These are phyloP conservation scores for Sebastiscus tertius DNA, from an alignment of 2,797 vertebrate species.

Conservation along the genomic window DNA sequence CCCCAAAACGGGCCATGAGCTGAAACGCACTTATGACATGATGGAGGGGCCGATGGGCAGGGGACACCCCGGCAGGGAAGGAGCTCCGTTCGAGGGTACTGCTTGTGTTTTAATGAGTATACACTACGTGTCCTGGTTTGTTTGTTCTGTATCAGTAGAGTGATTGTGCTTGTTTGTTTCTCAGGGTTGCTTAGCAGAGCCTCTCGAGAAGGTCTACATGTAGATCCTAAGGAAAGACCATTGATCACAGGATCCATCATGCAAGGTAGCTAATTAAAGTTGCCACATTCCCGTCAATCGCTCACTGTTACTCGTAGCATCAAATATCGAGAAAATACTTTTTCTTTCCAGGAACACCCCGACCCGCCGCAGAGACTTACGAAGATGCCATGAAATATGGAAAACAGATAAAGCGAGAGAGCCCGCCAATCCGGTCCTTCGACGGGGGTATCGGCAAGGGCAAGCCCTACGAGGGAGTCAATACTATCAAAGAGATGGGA, in stretches of 20 bases:
- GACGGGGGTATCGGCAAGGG: slow-evolving; percentile 97
- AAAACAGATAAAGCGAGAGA: slow-evolving; percentile 97
- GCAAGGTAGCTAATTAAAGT: slow-evolving; percentile 86
- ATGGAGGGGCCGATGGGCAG: slow-evolving; percentile 92
- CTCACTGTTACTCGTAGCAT: neutral
- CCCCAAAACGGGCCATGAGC: slow-evolving; percentile 91
- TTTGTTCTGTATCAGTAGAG: neutral
- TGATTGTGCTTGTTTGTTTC: slow-evolving; percentile 41
- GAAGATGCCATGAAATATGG: slow-evolving; percentile 94
- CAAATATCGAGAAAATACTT: neutral
- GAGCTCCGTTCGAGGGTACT: slow-evolving; percentile 92
- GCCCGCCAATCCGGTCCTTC: slow-evolving; percentile 92
- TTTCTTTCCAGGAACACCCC: slow-evolving; percentile 89
- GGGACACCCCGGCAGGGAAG: slow-evolving; percentile 89
- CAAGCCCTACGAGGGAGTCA: slow-evolving; percentile 95
- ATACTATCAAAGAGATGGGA: slow-evolving; percentile 98
- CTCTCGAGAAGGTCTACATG: slow-evolving; percentile 89
- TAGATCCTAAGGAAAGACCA: slow-evolving; percentile 92
- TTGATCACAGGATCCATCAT: slow-evolving; percentile 95
- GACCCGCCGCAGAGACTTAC: slow-evolving; percentile 90
- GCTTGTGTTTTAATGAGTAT: neutral
- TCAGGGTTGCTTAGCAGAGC: slow-evolving; percentile 95
- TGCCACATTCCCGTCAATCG: neutral
- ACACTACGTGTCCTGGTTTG: neutral
- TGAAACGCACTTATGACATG: slow-evolving; percentile 95